phyloP scores from a whole-genome alignment of 2,888 invertebrate genomes.

The Folsomia manolachei region DNA sequence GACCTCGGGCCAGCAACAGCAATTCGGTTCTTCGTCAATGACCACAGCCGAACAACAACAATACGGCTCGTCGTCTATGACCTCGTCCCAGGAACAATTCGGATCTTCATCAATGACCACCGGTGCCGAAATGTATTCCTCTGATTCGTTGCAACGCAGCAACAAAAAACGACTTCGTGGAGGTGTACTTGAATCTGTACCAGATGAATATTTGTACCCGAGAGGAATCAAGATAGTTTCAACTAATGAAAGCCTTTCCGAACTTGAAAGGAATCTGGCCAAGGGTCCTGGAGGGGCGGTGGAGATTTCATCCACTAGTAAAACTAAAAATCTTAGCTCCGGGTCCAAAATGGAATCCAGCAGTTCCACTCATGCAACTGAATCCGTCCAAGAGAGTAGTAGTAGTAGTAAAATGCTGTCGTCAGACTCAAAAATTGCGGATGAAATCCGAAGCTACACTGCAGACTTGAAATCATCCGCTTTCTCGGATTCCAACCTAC shows the following conservation, averaged over 20 bases:
- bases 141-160: slow-evolving; percentile 10
- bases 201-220: slow-evolving; percentile 41
- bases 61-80: background rate
- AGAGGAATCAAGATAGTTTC: slow-evolving; percentile 32
- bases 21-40: slow-evolving; percentile 13
- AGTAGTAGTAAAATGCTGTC: slow-evolving; percentile 12
- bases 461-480: background rate
- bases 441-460: background rate
- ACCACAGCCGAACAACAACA: background rate
- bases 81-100: background rate
- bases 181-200: slow-evolving; percentile 40
- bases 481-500: slow-evolving; percentile 6
- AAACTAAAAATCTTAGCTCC: no score
- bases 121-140: background rate
- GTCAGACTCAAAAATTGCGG: slow-evolving; percentile 6
- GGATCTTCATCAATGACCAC: background rate
- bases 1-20: background rate
- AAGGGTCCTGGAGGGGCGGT: background rate
- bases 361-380: background rate
- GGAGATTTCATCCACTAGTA: background rate
- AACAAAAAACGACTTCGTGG: slow-evolving; percentile 40
- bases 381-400: slow-evolving; percentile 11
- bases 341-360: background rate
- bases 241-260: slow-evolving; percentile 25
- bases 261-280: slow-evolving; percentile 21